Base-by-base conservation (phyloP, 2,797 vertebrate species). In the Pithecia hirsuta region DNA sequence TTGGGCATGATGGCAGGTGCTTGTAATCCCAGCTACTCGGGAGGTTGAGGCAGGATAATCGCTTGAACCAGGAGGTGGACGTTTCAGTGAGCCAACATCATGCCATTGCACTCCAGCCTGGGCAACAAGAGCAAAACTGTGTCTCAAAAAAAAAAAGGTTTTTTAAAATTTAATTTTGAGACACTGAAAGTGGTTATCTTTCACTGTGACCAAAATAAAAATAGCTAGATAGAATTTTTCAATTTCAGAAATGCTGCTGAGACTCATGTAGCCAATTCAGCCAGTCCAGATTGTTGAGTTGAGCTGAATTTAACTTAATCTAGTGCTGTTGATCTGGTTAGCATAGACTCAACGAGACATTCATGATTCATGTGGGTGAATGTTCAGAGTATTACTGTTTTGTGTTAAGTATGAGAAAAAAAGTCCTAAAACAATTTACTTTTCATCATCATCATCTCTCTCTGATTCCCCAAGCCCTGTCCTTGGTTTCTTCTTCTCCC, bases 141-240 rank as follows among this genome's bases (percentile, higher is more conserved):
- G 8, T 67, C 7, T n/a, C 64, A 67, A 64, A 67, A 67, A n/a
- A 64, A 7, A 64, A 33, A 33, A 15, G 4, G 6, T 5, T 36
- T 20, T 48, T 57, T 83, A 78, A 95, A 96, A 79, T 89, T 95
- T 17, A 87, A 12, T 61, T 92, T 95, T 39, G 78, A 94, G 93
- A 59, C 64, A 85, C 44, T 87, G 76, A 67, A 83, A 64, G 7
- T 33, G 17, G 7, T 48, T 89, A 20, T 87, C 70, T 87, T 87
- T n/a, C 28, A 95, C 48, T 33, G 96, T 74, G 67, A 81, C 7
- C 13, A 48, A 92, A 82, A 84, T 55, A 85, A 72, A 41, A 92
- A 92, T 1, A 95, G 52, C 20, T 92, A 46, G 24, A 59, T 55
- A 76, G 80, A 87, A 44, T 28, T 88, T 95, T 88, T 92, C 7